Conservation (phyloP, 2,797 vertebrate species). For the Eptatretus atami region DNA sequence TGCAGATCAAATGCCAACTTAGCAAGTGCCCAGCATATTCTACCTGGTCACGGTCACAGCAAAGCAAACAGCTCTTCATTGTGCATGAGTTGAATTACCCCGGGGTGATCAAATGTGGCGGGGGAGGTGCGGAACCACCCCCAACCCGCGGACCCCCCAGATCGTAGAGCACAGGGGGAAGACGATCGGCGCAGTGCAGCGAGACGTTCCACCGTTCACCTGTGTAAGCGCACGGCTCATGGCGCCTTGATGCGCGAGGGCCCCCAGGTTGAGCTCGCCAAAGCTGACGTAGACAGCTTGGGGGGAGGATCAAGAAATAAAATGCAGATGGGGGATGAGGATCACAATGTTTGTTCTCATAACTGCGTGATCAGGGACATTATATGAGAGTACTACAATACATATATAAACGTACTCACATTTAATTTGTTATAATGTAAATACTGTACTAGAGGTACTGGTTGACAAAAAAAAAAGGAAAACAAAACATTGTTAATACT, state of each 20-base stretch:
- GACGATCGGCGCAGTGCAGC: slow-evolving; percentile 56
- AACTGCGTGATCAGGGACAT: no score
- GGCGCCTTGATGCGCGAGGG: slow-evolving; percentile 73
- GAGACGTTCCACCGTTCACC: slow-evolving; percentile 70
- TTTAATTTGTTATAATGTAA: no score
- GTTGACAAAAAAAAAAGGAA: no score
- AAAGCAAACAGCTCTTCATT: slow-evolving; percentile 98
- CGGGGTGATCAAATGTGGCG: slow-evolving; percentile 97
- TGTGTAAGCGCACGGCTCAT: slow-evolving; percentile 97
- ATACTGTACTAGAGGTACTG: no score
- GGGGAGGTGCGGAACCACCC: slow-evolving; percentile 15
- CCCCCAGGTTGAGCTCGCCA: slow-evolving; percentile 40
- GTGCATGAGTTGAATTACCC: slow-evolving; percentile 98
- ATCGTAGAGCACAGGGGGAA: slow-evolving; percentile 81
- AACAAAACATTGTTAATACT: no score
- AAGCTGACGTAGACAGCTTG: slow-evolving; percentile 70
- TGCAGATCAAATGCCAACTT: no score
- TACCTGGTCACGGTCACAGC: slow-evolving; percentile 84
- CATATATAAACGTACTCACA: no score
- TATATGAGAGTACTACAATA: no score
- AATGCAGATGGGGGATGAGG: not conserved
- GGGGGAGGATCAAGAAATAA: slow-evolving; percentile 8
- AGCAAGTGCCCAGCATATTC: not conserved
- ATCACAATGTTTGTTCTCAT: no score
- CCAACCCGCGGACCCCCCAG: slow-evolving; percentile 47